phyloP scores from a whole-genome alignment of 2,797 vertebrate species.

The Numenius phaeopus region DNA sequence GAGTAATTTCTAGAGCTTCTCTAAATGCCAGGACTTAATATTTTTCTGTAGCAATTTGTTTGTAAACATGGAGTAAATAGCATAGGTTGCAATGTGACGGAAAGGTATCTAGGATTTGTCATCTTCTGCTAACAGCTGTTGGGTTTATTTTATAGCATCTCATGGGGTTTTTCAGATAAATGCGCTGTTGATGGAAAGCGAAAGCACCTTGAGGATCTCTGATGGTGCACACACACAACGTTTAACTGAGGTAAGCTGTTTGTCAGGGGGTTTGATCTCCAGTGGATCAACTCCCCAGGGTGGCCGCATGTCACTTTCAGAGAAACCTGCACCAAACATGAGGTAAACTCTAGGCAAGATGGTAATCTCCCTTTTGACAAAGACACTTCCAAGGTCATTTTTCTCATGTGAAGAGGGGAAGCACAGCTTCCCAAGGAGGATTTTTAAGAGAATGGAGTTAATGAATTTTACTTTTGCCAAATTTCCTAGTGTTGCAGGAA shows the following conservation, averaged over 20 bases:
- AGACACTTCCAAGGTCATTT: neutral
- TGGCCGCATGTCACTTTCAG: neutral
- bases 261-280: neutral
- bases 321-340: neutral
- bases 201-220: conserved; percentile 48
- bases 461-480: neutral
- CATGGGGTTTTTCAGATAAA: conserved; percentile 60
- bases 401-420: neutral
- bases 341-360: neutral
- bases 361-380: neutral
- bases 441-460: neutral
- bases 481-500: neutral
- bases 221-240: neutral
- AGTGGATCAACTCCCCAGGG: neutral
- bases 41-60: conserved; percentile 73
- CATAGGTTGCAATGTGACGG: conserved; percentile 46
- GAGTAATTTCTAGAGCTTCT: conserved; percentile 77
- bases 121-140: conserved; percentile 58
- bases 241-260: conserved; percentile 16
- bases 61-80: conserved; percentile 66
- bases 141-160: conserved; percentile 42
- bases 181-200: conserved; percentile 23
- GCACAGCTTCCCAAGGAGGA: neutral
- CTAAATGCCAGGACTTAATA: conserved; percentile 73
- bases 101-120: conserved; percentile 68